Base-by-base conservation (phyloP, 2,888 invertebrate species). In the Leptopilina myrica region DNA sequence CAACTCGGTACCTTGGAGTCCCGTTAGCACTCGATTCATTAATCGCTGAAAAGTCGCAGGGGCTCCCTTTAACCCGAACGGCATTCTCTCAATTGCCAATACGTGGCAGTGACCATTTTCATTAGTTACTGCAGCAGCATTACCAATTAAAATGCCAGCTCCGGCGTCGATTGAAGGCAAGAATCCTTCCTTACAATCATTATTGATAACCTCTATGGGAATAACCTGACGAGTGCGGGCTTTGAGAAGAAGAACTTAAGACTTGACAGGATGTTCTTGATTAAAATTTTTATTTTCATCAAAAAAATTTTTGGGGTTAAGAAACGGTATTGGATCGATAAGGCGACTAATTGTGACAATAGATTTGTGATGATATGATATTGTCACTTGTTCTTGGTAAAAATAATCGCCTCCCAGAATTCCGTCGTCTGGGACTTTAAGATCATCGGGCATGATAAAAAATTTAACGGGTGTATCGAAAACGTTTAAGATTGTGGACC, bases 61-160 rank as follows among this genome's bases (percentile, higher is more conserved):
- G 7, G 87, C 85, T 46, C 84, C 84, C 64, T 85, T 87, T 1
- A 87, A 65, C 0, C 86, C 87, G 64, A 81, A 77, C 3, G 78
- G 66, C 79, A 82, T 79, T 43, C 78, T 66, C n/a, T 62, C 20
- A 62, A 20, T 7, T 20, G 62, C 15, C 62, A 62, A 5, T 15
- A 62, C 62, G 8, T 46, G 14, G 15, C 66, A 66, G 11, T n/a
- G 11, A 2, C 66, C 66, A 66, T 66, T 12, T 11, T 43, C 14
- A 1, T 1, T 33, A 46, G 66, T 8, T 2, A 66, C 66, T 0
- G 66, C 66, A 43, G 66, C 66, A 43, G 66, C 43, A 5, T n/a
- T 46, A 7, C 66, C 66, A 7, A 66, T 66, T 0, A 66, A 9
- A 9, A 66, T 15, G 15, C 66, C 46, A 3, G 15, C 66, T n/a